Percentiles rank a stretch among this genome's conserved stretches.
These are phyloP conservation scores for Callorhinus ursinus DNA, from an alignment of 2,113 vertebrate species.

Conservation along the genomic window DNA sequence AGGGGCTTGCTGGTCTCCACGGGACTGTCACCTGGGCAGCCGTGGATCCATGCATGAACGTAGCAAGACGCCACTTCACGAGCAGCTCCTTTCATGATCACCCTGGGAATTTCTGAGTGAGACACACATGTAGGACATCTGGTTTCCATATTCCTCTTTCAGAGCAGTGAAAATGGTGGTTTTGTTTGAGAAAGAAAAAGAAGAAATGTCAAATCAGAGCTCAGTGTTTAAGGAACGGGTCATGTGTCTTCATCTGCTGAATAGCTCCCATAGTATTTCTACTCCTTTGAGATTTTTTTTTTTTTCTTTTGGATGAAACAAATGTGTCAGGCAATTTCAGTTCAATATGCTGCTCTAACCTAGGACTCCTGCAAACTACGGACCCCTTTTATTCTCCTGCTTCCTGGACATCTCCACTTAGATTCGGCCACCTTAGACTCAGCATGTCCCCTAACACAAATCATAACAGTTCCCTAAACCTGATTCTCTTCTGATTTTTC, in stretches of 20 bases:
- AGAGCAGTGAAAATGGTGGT: neutral
- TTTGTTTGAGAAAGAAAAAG: slow-evolving; percentile 7
- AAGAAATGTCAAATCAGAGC: neutral
- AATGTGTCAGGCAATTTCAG: neutral
- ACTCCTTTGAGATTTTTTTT: neutral
- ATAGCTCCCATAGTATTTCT: neutral
- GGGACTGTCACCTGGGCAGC: neutral
- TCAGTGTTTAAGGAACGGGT: neutral
- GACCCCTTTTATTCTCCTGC: too few relatives aligned
- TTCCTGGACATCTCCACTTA: neutral
- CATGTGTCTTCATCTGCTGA: neutral
- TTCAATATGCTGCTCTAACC: neutral
- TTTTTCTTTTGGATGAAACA: neutral
- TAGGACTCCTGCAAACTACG: neutral
- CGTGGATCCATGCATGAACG: accelerated
- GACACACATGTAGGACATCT: neutral
- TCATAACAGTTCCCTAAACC: neutral
- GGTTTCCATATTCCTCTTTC: neutral
- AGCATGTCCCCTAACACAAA: neutral
- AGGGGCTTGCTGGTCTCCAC: neutral
- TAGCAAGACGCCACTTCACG: neutral
- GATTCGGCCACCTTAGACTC: too few relatives aligned
- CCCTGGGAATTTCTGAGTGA: neutral
- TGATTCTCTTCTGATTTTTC: neutral
- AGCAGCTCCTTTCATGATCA: neutral